Base-by-base conservation (phyloP, 2,888 invertebrate species). In the Flexamia atlantica region DNA sequence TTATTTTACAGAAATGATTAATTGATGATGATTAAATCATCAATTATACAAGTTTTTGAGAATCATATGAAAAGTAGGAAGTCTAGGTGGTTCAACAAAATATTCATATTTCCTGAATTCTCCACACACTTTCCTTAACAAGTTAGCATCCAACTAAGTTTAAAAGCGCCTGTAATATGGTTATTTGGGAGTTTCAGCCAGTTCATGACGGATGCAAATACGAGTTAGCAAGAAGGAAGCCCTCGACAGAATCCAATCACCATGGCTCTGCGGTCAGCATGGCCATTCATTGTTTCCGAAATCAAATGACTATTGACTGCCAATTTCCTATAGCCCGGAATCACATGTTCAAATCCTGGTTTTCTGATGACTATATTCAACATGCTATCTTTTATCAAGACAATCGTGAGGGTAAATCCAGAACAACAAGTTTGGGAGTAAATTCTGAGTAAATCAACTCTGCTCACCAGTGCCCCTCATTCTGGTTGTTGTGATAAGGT, bases 161-260 rank as follows among this genome's bases (percentile, higher is more conserved):
- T 10, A 46, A 17, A 4, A 12, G 17, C 14, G 17, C 14, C 46
- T 2, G 46, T 3, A 9, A 9, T 9, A 2, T 20, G 57, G 57
- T 57, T 57, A 20, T 3, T 23, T 25, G 23, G 23, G 2, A 46
- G 46, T 46, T 46, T 14, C 46, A 46, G 46, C 17, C 23, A 23
- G 57, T 57, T 57, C 20, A 57, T 57, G 17, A 46, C 17, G 12
- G 57, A 57, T 57, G 57, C 57, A 57, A 57, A 57, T 57, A 23
- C 25, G 23, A 57, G 57, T 57, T 57, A 23, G 25, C 23, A 2
- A 20, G 25, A 23, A 57, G 57, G 23, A 57, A 57, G 5, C 57
- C 20, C 7, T 57, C 2, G 57, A 12, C 3, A 4, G 57, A 57
- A 57, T 25, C 3, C 57, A 20, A 57, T 57, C 23, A 23, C 23